phyloP scores from a whole-genome alignment of 2,113 vertebrate species.

The Gopherus flavomarginatus region DNA sequence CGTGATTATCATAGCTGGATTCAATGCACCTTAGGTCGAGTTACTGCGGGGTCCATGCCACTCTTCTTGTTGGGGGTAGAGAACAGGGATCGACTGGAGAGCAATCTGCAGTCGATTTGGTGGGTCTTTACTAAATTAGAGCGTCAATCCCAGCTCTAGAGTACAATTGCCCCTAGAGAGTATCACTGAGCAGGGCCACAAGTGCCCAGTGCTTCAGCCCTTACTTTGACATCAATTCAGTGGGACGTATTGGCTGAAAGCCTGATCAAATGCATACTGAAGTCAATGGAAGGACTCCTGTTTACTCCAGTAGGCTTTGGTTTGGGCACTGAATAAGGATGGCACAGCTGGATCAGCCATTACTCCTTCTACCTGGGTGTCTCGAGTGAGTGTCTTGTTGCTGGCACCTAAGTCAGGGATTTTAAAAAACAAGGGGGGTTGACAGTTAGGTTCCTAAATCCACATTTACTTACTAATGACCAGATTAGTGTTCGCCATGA shows the following conservation, averaged over 20 bases:
- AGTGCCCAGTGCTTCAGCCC: no score
- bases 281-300: slow-evolving; percentile 61
- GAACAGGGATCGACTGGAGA: no score
- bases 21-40: no score
- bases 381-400: not conserved
- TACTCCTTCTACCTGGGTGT: not conserved
- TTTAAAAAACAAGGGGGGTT: slow-evolving; percentile 42
- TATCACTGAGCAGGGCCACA: no score
- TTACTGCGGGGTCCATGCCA: no score
- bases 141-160: no score
- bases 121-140: no score
- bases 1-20: no score
- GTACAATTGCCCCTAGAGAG: no score
- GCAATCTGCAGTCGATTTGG: no score
- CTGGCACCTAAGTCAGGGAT: slow-evolving; percentile 50
- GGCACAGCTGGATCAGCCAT: slow-evolving; percentile 11
- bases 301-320: slow-evolving; percentile 51
- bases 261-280: slow-evolving; percentile 7
- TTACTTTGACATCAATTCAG: not conserved
- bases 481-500: slow-evolving; percentile 11
- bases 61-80: no score
- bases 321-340: slow-evolving; percentile 52
- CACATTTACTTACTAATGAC: slow-evolving; percentile 21
- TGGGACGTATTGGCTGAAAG: slow-evolving; percentile 20
- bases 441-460: slow-evolving; percentile 45